Evolutionary conservation across 1,140 invertebrate species (phyloP).

Genomic region (Heliconius hewitsoni): DNA sequence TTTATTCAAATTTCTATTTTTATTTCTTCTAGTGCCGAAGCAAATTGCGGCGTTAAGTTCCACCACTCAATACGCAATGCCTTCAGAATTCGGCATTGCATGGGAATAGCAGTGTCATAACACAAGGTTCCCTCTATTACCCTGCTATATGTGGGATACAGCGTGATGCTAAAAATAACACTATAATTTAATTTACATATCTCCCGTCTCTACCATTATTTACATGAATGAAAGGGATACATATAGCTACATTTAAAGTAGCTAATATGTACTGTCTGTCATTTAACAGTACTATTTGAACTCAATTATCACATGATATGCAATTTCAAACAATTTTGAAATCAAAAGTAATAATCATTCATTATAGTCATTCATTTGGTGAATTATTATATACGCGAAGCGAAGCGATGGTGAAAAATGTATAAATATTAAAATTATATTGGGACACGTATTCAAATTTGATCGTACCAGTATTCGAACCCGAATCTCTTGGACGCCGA

Average conservation of each 20-base stretch:
- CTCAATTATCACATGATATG: constrained; percentile 6
- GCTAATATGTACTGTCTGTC: neutral
- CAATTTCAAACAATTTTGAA: constrained; percentile 6
- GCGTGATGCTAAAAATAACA: neutral
- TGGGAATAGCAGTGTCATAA: neutral
- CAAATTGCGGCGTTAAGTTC: neutral
- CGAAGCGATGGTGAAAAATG: neutral
- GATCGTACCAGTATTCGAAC: too few relatives aligned
- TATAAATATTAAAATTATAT: neutral
- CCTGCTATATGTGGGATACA: neutral
- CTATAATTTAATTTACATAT: neutral
- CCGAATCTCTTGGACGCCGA: too few relatives aligned
- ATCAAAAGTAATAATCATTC: neutral
- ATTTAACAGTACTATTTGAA: constrained; percentile 3
- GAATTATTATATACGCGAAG: neutral
- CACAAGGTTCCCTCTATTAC: neutral
- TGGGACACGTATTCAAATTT: too few relatives aligned
- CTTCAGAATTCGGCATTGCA: neutral
- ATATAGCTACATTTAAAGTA: neutral
- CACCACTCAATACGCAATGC: neutral
- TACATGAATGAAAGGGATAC: neutral
- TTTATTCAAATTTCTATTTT: neutral
- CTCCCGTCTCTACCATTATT: neutral
- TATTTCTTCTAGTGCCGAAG: neutral
- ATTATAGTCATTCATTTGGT: neutral